Percentiles rank a stretch among this genome's conserved stretches.
phyloP scores from a whole-genome alignment of 2,113 vertebrate species.

The Trichechus manatus region DNA sequence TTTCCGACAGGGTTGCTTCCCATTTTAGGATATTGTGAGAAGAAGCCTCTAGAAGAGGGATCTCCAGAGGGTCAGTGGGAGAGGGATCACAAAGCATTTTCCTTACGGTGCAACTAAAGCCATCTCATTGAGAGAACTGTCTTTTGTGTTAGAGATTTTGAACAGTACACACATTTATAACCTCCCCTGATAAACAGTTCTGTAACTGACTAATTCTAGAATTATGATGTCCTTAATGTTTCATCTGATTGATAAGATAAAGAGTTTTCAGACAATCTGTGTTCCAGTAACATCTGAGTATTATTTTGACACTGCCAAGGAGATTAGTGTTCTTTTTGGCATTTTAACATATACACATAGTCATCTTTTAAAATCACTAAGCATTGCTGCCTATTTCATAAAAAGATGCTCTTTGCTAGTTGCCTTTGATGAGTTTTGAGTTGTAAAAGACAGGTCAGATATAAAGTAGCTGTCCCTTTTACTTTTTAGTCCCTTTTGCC shows the following conservation, averaged over 20 bases:
- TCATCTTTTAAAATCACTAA: slow-evolving; percentile 50
- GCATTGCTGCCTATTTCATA: slow-evolving; percentile 5
- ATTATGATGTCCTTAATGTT: neutral
- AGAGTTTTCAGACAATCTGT: slow-evolving; percentile 30
- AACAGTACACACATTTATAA: neutral
- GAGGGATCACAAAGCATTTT: neutral
- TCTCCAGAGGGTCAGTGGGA: neutral
- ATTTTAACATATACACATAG: neutral
- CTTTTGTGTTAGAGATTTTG: neutral
- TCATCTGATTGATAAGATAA: neutral
- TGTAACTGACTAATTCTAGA: neutral
- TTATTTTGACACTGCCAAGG: neutral
- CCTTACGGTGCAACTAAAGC: neutral
- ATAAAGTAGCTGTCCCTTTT: neutral
- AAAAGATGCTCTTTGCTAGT: slow-evolving; percentile 30
- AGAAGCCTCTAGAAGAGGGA: neutral
- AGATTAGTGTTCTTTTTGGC: slow-evolving; percentile 34
- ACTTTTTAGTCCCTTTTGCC: slow-evolving; percentile 11
- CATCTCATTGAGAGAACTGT: neutral
- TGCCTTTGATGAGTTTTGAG: slow-evolving; percentile 4
- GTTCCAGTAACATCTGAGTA: slow-evolving; percentile 31
- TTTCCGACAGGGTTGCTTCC: neutral
- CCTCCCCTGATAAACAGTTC: neutral
- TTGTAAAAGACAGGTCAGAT: neutral
- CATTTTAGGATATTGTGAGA: neutral